Percentiles rank a stretch among this genome's conserved stretches.
phyloP scores from a whole-genome alignment of 2,797 vertebrate species.

The Chromobotia macracanthus region DNA sequence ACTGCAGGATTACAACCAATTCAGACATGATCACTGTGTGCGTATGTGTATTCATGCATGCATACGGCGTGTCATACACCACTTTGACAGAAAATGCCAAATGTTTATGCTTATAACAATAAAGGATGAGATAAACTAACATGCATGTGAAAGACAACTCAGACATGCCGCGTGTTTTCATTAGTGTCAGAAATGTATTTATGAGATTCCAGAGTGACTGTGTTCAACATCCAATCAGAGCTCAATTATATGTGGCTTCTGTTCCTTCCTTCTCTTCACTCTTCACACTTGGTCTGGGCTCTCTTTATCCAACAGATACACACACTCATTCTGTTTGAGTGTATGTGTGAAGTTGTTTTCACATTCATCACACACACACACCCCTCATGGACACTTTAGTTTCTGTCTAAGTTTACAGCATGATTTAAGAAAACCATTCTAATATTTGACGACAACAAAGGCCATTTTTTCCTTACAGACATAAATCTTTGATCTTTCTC shows the following conservation, averaged over 20 bases:
- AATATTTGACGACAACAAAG: neutral
- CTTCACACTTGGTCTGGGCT: slow-evolving; percentile 64
- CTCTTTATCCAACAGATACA: slow-evolving; percentile 47
- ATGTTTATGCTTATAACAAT: neutral
- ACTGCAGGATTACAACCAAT: slow-evolving; percentile 57
- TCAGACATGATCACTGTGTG: slow-evolving; percentile 35
- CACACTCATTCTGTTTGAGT: slow-evolving; percentile 21
- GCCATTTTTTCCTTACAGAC: neutral
- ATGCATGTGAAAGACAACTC: neutral
- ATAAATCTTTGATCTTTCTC: neutral
- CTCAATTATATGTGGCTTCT: neutral
- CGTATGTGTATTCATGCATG: slow-evolving; percentile 16
- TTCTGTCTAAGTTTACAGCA: no score
- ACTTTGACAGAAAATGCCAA: slow-evolving; percentile 1
- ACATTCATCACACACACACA: slow-evolving; percentile 14
- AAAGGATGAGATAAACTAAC: neutral
- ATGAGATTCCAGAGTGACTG: slow-evolving; percentile 14
- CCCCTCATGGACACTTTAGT: neutral
- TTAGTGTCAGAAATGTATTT: slow-evolving; percentile 9
- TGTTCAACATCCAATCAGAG: neutral
- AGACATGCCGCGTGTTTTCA: neutral
- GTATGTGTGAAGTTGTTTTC: slow-evolving; percentile 23
- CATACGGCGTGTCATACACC: neutral
- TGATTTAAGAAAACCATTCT: neutral
- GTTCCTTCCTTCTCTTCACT: neutral